phyloP scores from a whole-genome alignment of 2,888 invertebrate species.

The Ecliptopera silaceata region DNA sequence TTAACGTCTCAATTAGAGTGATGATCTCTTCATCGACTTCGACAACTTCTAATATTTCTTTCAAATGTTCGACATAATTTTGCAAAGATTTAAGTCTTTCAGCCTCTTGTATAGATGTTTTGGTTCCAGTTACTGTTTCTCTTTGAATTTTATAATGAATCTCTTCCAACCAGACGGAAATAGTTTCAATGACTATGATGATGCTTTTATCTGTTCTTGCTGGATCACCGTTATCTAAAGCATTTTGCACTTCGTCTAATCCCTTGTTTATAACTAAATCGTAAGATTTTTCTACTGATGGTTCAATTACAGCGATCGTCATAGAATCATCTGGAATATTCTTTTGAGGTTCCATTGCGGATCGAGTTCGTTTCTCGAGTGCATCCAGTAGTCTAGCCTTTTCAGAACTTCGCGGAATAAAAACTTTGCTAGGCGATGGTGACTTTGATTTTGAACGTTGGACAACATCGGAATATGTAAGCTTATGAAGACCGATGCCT shows the following conservation, averaged over 20 bases:
- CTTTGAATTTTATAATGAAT: conserved; percentile 89
- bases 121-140: conserved; percentile 55
- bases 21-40: conserved; percentile 86
- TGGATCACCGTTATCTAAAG: conserved; percentile 83
- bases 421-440: conserved; percentile 70
- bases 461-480: conserved; percentile 76
- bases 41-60: conserved; percentile 85
- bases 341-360: conserved; percentile 53
- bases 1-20: conserved; percentile 84
- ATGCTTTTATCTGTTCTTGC: conserved; percentile 86
- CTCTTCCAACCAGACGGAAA: conserved; percentile 93
- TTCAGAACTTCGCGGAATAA: conserved; percentile 56
- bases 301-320: conserved; percentile 65
- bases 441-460: conserved; percentile 78
- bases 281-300: conserved; percentile 72
- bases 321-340: conserved; percentile 56
- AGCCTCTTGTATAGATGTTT: conserved; percentile 50
- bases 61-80: conserved; percentile 83
- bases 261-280: conserved; percentile 83
- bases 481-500: conserved; percentile 50
- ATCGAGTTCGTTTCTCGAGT: conserved; percentile 69
- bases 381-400: conserved; percentile 64
- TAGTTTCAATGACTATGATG: conserved; percentile 89
- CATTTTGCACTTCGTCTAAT: conserved; percentile 81
- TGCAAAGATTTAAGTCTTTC: conserved; percentile 69